phyloP scores from a whole-genome alignment of 2,113 vertebrate species.

The Megatriorchis doriae region DNA sequence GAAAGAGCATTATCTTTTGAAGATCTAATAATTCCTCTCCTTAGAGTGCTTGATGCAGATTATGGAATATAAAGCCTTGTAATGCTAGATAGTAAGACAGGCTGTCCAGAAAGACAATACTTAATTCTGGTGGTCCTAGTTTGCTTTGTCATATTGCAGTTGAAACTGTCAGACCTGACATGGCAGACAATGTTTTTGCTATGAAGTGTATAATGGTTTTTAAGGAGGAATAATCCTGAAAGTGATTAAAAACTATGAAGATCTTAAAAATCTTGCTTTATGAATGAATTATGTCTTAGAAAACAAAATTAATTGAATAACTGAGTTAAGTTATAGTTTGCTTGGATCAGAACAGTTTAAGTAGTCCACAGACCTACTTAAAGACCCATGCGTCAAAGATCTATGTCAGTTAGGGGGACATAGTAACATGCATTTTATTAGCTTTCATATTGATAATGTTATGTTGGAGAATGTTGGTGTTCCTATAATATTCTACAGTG shows the following conservation, averaged over 20 bases:
- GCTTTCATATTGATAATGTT: not conserved
- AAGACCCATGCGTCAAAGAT: not conserved
- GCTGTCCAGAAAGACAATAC: not conserved
- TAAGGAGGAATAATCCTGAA: not conserved
- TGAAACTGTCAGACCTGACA: not conserved
- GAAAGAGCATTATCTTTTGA: not conserved
- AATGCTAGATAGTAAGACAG: not conserved
- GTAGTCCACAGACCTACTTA: not conserved
- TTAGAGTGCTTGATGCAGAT: not conserved
- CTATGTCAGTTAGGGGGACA: not conserved
- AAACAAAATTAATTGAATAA: not conserved
- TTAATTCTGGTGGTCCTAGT: not conserved
- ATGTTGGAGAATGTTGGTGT: not conserved
- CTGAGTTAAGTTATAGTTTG: not conserved
- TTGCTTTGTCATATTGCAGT: not conserved
- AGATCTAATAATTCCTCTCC: not conserved
- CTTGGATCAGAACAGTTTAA: not conserved
- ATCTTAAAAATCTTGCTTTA: not conserved
- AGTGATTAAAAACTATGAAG: not conserved
- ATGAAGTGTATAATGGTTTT: not conserved
- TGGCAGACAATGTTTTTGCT: not conserved
- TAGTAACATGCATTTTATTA: not conserved
- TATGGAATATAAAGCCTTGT: not conserved
- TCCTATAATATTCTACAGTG: not conserved
- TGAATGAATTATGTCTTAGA: not conserved